Conservation (phyloP, 2,888 invertebrate genomes). For the Aquatica leii region DNA sequence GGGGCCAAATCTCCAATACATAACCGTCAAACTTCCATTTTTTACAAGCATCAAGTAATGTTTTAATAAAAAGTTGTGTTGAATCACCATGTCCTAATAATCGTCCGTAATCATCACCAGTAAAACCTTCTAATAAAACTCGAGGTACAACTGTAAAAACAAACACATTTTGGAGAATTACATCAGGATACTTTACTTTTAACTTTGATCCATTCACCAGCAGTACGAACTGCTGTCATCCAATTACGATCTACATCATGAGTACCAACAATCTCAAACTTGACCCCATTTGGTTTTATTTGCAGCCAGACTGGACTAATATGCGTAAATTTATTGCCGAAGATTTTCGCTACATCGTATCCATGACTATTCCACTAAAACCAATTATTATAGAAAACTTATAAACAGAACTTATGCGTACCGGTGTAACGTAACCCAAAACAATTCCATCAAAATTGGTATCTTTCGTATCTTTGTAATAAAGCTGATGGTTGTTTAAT, state of each 20-base stretch:
- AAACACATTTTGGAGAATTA: neutral
- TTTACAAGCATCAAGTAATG: conserved; percentile 74
- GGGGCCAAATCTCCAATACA: conserved; percentile 91
- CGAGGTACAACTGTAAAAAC: conserved; percentile 81
- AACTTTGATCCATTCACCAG: conserved; percentile 63
- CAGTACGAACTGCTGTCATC: conserved; percentile 75
- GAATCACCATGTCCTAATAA: conserved; percentile 75
- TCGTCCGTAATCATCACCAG: conserved; percentile 73
- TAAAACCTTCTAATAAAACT: conserved; percentile 89
- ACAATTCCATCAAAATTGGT: conserved; percentile 77
- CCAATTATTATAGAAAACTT: conserved; percentile 48
- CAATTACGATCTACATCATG: conserved; percentile 89
- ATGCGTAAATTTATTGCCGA: conserved; percentile 87
- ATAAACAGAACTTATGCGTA: conserved; percentile 58
- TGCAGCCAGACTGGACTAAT: conserved; percentile 97
- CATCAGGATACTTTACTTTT: conserved; percentile 63
- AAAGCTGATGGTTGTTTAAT: conserved; percentile 76
- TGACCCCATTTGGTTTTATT: conserved; percentile 70
- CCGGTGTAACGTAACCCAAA: conserved; percentile 92
- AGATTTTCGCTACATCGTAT: conserved; percentile 89
- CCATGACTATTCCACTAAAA: conserved; percentile 93
- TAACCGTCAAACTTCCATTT: conserved; percentile 87
- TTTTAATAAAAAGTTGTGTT: conserved; percentile 71
- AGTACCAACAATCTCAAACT: conserved; percentile 73
- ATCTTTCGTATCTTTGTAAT: conserved; percentile 72